Base-by-base conservation (phyloP, 2,113 vertebrate species). In the Petromus typicus region DNA sequence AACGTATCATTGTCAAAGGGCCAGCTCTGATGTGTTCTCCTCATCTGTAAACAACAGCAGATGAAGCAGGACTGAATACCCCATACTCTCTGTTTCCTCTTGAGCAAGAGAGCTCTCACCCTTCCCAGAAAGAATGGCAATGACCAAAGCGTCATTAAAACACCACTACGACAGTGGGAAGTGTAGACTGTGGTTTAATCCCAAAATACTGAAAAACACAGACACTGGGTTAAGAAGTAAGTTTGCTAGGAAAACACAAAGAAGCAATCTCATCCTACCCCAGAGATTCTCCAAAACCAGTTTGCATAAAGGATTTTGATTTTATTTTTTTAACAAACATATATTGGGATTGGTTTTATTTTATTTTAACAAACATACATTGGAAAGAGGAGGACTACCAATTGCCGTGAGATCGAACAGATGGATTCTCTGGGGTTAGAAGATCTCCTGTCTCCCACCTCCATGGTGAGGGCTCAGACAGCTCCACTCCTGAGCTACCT, bases 331-430 rank as follows among this genome's bases (percentile, higher is more conserved):
- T 14, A 43, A 73, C 40, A 73, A 73, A 75, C 40, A 25, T 75
- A 75, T 13, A 75, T 1, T 75, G 71, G 25, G 16, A 75, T 73
- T 86, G 48, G 69, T 73, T 75, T 51, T 67, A 43, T 45, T 67
- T 66, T 66, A 18, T 40, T 73, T 76, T 30, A 90, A 96, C 18
- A 79, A 86, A 89, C 82, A 89, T 43, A 94, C 73, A 82, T 10
- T 54, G 78, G 51, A 66, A 64, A 32, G 11, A 20, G 51, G 48
- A 76, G 78, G 59, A n/a, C 71, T 76, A n/a, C n/a, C 57, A 66
- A 57, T 7, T 6, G 32, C 57, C 34, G n/a, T 3, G 64, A 61
- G 20, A 40, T 16, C 61, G 20, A 56, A 82, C 10, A 27, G 16
- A 17, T 3, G 57, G 27, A 5, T 80, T 73, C 73, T 71, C 66